These are phyloP conservation scores for Drosophila punjabiensis DNA, from an alignment of 1,140 invertebrate species.

Conservation along the genomic window DNA sequence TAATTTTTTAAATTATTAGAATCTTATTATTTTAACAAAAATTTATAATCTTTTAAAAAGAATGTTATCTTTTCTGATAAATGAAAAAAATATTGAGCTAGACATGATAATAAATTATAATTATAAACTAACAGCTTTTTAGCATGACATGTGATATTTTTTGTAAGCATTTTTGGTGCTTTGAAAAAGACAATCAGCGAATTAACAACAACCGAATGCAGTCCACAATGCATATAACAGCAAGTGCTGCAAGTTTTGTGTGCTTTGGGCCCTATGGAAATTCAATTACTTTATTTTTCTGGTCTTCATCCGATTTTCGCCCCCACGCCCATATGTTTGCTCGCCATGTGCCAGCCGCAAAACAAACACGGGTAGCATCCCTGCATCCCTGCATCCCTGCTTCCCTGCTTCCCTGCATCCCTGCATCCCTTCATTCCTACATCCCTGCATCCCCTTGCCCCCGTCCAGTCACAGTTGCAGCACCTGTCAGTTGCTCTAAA, in stretches of 20 bases:
- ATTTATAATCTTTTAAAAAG: too few relatives aligned
- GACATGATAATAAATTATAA: too few relatives aligned
- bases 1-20: too few relatives aligned
- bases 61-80: too few relatives aligned
- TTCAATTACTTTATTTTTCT: constrained; percentile 78
- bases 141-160: neutral
- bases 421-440: too few relatives aligned
- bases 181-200: constrained; percentile 25
- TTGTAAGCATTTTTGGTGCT: neutral
- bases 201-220: constrained; percentile 29
- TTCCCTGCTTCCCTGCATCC: neutral
- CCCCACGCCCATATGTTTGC: constrained; percentile 33
- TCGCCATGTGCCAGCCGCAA: constrained; percentile 61
- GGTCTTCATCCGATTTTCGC: constrained; percentile 27
- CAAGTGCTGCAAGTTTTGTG: constrained; percentile 22
- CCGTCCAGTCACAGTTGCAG: constrained; percentile 3
- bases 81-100: too few relatives aligned
- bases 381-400: neutral
- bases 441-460: neutral
- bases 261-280: constrained; percentile 59
- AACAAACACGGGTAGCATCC: constrained; percentile 41
- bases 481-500: constrained; percentile 72
- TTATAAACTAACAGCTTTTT: neutral
- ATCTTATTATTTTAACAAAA: too few relatives aligned
- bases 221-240: constrained; percentile 24